Evolutionary conservation across 2,888 invertebrate genomes (phyloP).

Genomic region (Agrenia bidenticulata): DNA sequence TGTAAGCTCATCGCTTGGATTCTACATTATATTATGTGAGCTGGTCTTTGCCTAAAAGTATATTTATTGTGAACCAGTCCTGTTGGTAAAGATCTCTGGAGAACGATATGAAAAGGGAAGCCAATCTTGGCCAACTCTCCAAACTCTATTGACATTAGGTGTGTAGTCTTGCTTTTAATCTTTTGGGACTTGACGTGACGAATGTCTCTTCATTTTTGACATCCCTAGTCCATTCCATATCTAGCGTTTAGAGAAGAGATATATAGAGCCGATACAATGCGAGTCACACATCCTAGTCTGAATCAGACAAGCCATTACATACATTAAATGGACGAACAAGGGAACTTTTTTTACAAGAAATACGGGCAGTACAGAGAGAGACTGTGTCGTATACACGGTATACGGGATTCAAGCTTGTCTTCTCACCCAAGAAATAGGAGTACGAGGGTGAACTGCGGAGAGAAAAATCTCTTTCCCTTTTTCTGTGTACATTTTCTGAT

Average conservation of each 20-base stretch:
- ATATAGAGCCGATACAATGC: neutral
- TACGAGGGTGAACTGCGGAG: slow-evolving; percentile 3
- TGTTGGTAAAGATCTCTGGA: slow-evolving; percentile 25
- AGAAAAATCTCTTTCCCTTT: slow-evolving; percentile 25
- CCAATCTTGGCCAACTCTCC: slow-evolving; percentile 36
- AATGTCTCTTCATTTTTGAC: slow-evolving; percentile 37
- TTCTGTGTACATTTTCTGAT: neutral
- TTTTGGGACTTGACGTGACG: slow-evolving; percentile 42
- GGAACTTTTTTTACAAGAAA: neutral
- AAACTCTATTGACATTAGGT: slow-evolving; percentile 35
- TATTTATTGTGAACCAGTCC: neutral
- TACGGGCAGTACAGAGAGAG: too few relatives aligned
- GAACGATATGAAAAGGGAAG: slow-evolving; percentile 31
- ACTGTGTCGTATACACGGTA: too few relatives aligned
- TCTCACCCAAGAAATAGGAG: neutral
- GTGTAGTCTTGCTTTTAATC: slow-evolving; percentile 39
- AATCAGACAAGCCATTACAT: slow-evolving; percentile 6
- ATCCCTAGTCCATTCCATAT: neutral
- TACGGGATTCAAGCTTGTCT: too few relatives aligned
- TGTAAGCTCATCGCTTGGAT: too few relatives aligned
- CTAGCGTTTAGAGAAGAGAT: neutral
- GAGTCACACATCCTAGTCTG: neutral
- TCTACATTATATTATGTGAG: too few relatives aligned
- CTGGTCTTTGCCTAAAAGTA: too few relatives aligned
- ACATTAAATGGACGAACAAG: slow-evolving; percentile 6